phyloP scores from a whole-genome alignment of 2,888 invertebrate genomes.

The Linnaemya vulpina region DNA sequence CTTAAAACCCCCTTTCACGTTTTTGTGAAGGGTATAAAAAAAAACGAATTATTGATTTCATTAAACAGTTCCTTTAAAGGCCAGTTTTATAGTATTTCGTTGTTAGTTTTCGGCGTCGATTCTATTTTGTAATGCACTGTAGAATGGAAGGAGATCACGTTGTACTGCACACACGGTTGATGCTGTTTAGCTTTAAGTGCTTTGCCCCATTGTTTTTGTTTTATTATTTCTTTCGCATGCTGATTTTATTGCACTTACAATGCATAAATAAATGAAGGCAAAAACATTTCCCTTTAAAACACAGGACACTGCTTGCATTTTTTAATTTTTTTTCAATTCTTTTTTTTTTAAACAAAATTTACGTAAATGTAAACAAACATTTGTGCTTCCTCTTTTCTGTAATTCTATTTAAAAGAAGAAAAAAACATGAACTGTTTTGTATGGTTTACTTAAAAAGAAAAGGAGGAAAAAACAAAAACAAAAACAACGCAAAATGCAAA shows the following conservation, averaged over 20 bases:
- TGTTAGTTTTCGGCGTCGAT: background rate
- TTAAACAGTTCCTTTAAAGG: constrained; percentile 12
- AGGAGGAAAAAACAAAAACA: constrained; percentile 4
- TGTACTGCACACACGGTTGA: constrained; percentile 21
- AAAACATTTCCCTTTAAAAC: constrained; percentile 24
- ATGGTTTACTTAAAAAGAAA: constrained; percentile 43
- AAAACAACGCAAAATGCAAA: constrained; percentile 15
- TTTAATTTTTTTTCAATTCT: constrained; percentile 1
- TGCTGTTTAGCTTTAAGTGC: constrained; percentile 51
- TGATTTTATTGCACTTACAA: constrained; percentile 17
- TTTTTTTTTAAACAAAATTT: background rate
- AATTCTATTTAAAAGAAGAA: constrained; percentile 27
- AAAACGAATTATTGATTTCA: no score
- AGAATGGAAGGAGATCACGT: background rate
- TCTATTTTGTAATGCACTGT: background rate
- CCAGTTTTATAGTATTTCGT: background rate
- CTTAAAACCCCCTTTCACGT: no score
- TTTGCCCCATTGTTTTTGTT: constrained; percentile 34
- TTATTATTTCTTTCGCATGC: background rate
- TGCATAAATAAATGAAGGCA: constrained; percentile 28
- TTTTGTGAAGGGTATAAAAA: no score
- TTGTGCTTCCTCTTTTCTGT: constrained; percentile 32
- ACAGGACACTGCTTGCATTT: constrained; percentile 4
- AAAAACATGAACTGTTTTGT: constrained; percentile 7
- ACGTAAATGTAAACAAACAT: constrained; percentile 55